phyloP scores from a whole-genome alignment of 2,888 invertebrate species.

The Spodoptera littoralis region DNA sequence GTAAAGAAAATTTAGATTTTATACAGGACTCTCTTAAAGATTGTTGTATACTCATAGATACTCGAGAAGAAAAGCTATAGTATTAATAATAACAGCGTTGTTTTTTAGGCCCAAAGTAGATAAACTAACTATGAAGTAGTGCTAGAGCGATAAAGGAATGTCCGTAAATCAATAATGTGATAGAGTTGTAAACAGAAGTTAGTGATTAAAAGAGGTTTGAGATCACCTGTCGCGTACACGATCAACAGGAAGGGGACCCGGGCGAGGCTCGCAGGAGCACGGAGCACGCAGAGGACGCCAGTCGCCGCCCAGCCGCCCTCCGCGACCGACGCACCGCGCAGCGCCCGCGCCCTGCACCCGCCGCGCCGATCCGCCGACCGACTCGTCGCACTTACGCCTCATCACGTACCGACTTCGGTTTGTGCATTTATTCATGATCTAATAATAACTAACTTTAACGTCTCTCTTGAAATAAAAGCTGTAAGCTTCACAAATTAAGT shows the following conservation, averaged over 20 bases:
- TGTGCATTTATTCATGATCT: slow-evolving; percentile 42
- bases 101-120: neutral
- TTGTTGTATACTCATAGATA: neutral
- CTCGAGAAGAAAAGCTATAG: neutral
- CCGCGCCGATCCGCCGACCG: slow-evolving; percentile 47
- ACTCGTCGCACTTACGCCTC: slow-evolving; percentile 62
- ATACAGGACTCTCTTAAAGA: neutral
- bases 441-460: slow-evolving; percentile 47
- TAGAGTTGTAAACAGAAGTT: slow-evolving; percentile 62
- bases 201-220: slow-evolving; percentile 67
- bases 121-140: neutral
- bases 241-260: slow-evolving; percentile 84
- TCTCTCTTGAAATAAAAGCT: slow-evolving; percentile 44
- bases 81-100: neutral
- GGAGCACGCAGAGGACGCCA: slow-evolving; percentile 75
- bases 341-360: slow-evolving; percentile 61
- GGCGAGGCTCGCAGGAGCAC: slow-evolving; percentile 79
- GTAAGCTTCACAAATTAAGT: slow-evolving; percentile 56
- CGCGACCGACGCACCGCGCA: slow-evolving; percentile 69
- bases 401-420: slow-evolving; percentile 57
- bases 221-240: slow-evolving; percentile 86
- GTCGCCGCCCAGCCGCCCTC: slow-evolving; percentile 86
- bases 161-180: slow-evolving; percentile 54
- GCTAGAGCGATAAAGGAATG: slow-evolving; percentile 5
- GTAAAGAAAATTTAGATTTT: neutral